Percentiles rank a stretch among this genome's conserved stretches.
These are phyloP conservation scores for Hippoglossus hippoglossus DNA, from an alignment of 2,797 vertebrate genomes.

Conservation along the genomic window DNA sequence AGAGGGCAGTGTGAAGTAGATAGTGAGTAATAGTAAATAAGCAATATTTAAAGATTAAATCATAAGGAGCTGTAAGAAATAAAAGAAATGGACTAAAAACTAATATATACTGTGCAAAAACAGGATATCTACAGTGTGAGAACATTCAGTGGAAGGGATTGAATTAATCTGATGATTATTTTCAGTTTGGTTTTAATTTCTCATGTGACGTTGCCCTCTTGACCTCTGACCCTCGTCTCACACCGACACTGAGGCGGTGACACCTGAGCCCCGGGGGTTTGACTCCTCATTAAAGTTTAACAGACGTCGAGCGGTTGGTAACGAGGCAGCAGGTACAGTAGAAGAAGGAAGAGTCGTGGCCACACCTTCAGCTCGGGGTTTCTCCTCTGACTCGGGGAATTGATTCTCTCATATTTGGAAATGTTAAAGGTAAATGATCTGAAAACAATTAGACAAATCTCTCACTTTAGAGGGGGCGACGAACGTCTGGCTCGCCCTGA, in stretches of 20 bases:
- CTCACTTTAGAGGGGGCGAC: slow-evolving; percentile 30
- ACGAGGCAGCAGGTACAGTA: slow-evolving; percentile 11
- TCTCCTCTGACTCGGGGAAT: not conserved
- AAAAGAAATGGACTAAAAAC: no score
- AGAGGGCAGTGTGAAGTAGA: no score
- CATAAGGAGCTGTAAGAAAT: no score
- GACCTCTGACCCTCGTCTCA: slow-evolving; percentile 51
- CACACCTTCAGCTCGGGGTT: slow-evolving; percentile 26
- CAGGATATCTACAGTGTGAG: no score
- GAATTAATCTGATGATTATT: not conserved
- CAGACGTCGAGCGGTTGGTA: slow-evolving; percentile 27
- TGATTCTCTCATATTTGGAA: no score
- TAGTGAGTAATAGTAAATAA: no score
- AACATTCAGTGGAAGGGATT: no score
- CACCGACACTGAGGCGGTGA: slow-evolving; percentile 40
- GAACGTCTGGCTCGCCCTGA: slow-evolving; percentile 37
- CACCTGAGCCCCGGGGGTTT: slow-evolving; percentile 68
- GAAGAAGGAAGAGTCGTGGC: not conserved
- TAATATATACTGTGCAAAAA: no score
- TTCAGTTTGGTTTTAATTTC: not conserved
- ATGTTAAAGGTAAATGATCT: no score
- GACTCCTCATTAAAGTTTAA: slow-evolving; percentile 80
- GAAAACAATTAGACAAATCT: slow-evolving; percentile 6
- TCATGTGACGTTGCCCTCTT: slow-evolving; percentile 38
- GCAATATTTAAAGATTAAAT: no score